Percentiles rank a stretch among this genome's conserved stretches.
phyloP scores from a whole-genome alignment of 2,888 invertebrate genomes.

The Stenchaetothrips biformis region DNA sequence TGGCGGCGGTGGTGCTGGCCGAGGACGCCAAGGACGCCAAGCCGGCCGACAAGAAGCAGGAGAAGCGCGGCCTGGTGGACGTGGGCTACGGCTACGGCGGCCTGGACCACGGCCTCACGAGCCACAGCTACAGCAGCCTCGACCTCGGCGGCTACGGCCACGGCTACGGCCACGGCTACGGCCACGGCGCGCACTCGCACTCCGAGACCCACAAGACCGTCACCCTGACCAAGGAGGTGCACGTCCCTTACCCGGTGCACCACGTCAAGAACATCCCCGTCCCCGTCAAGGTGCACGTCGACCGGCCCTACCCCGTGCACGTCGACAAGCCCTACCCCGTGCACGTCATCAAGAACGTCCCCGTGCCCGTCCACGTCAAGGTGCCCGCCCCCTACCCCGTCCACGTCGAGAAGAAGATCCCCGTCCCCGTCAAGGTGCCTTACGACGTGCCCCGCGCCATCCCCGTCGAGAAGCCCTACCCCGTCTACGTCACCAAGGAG shows the following conservation, averaged over 20 bases:
- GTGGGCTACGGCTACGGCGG: slow-evolving; percentile 39
- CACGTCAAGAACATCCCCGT: slow-evolving; percentile 59
- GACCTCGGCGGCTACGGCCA: slow-evolving; percentile 42
- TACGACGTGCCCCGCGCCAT: slow-evolving; percentile 45
- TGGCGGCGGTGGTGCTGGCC: slow-evolving; percentile 24
- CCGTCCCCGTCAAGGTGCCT: slow-evolving; percentile 59
- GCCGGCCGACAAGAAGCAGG: slow-evolving; percentile 34
- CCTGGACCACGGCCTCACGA: slow-evolving; percentile 33
- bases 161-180: slow-evolving; percentile 45
- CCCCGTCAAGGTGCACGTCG: slow-evolving; percentile 43
- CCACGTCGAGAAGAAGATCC: slow-evolving; percentile 66
- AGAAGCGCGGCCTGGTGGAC: slow-evolving; percentile 35
- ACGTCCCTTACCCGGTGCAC: slow-evolving; percentile 59
- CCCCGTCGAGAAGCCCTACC: slow-evolving; percentile 70
- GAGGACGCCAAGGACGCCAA: slow-evolving; percentile 32
- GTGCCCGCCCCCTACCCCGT: slow-evolving; percentile 52
- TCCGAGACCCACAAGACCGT: slow-evolving; percentile 65
- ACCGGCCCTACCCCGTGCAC: slow-evolving; percentile 30
- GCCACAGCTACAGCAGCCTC: slow-evolving; percentile 37
- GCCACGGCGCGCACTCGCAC: slow-evolving; percentile 51
- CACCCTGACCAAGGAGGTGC: slow-evolving; percentile 42
- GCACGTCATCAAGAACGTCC: slow-evolving; percentile 73
- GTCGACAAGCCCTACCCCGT: slow-evolving; percentile 57
- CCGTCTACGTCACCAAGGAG: slow-evolving; percentile 72
- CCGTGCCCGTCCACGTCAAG: slow-evolving; percentile 56